Conservation (phyloP, 2,113 vertebrate genomes). For the Accipiter virgatus region DNA sequence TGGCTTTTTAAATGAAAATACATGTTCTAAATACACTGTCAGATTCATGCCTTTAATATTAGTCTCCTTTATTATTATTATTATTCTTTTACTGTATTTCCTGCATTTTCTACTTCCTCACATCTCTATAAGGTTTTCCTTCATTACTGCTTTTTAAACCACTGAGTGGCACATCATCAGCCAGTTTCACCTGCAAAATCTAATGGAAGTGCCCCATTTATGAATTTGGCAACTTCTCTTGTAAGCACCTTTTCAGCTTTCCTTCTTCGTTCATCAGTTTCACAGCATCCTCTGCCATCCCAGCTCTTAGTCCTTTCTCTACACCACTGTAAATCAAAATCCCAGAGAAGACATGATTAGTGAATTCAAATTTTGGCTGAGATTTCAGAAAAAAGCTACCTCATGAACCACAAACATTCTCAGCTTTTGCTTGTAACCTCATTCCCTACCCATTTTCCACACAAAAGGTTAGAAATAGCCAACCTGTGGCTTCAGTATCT, state of each 20-base stretch:
- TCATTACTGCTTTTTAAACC: neutral
- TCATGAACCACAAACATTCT: neutral
- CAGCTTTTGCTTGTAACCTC: neutral
- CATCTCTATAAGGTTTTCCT: neutral
- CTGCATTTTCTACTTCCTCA: neutral
- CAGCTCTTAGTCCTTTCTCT: neutral
- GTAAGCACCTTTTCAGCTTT: neutral
- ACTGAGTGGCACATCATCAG: neutral
- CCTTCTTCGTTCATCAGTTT: neutral
- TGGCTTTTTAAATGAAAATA: neutral
- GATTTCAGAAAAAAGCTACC: neutral
- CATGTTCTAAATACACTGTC: neutral
- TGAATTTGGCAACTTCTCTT: neutral
- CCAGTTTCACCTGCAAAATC: neutral
- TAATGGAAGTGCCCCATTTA: neutral
- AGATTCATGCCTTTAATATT: neutral
- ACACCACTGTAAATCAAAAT: neutral
- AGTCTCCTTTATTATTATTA: neutral
- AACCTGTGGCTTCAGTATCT: neutral
- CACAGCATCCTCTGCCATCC: neutral
- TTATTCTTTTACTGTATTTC: neutral
- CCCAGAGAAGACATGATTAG: neutral
- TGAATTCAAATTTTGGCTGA: neutral
- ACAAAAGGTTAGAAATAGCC: neutral
- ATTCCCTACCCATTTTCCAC: neutral